Evolutionary conservation across 2,888 invertebrate species (phyloP).

Genomic region (Pandemis heparana): DNA sequence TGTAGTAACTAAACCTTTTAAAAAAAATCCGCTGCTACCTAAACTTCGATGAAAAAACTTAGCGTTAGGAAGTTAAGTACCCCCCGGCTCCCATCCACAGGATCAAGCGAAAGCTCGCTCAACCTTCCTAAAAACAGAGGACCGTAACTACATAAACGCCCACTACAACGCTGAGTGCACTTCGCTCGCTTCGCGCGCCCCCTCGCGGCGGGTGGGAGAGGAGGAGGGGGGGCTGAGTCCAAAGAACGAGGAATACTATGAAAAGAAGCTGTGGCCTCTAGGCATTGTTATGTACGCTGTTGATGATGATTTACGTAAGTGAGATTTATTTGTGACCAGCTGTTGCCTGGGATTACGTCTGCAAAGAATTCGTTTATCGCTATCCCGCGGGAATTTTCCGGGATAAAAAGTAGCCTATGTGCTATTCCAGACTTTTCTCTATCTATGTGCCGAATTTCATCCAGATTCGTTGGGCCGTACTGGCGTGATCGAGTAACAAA

Average conservation of each 20-base stretch:
- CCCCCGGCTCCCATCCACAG: constrained; percentile 48
- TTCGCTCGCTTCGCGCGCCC: constrained; percentile 44
- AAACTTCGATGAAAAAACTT: not conserved
- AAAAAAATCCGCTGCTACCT: no score
- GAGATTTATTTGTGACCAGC: no score
- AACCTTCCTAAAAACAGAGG: constrained; percentile 52
- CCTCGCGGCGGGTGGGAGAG: constrained; percentile 13
- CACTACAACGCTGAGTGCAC: constrained; percentile 67
- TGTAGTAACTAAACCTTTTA: no score
- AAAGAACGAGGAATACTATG: constrained; percentile 57
- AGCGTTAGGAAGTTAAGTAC: not conserved
- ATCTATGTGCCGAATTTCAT: no score
- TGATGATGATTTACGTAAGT: constrained; percentile 54
- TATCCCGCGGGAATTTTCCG: no score
- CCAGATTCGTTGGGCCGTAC: no score
- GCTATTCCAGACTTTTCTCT: no score
- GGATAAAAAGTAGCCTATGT: no score
- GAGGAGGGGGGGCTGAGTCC: constrained; percentile 9
- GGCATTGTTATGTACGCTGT: constrained; percentile 67
- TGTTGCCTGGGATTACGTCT: no score
- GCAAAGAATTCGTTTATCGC: no score
- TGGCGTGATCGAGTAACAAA: no score
- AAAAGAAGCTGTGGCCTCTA: constrained; percentile 65
- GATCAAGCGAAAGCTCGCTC: constrained; percentile 44
- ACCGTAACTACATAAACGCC: constrained; percentile 68